Conservation (phyloP, 2,113 vertebrate genomes). For the Stigmatopora argus region DNA sequence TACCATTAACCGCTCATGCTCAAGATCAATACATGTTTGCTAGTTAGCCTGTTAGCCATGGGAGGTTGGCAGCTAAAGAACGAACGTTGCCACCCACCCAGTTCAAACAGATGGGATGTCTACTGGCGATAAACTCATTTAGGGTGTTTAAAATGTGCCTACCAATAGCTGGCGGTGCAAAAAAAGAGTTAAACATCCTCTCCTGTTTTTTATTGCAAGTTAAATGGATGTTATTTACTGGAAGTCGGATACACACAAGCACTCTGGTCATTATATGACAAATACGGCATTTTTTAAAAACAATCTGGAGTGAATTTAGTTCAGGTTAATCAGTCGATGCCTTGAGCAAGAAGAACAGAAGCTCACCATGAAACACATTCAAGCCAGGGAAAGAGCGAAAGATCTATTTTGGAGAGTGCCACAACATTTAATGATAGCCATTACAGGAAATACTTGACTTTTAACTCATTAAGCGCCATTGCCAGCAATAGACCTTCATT, state of each 20-base stretch:
- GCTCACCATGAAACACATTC: conserved; percentile 47
- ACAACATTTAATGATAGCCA: conserved; percentile 1
- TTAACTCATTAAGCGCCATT: not conserved
- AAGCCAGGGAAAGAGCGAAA: conserved; percentile 5
- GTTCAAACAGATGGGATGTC: too few relatives aligned
- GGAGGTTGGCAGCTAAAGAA: too few relatives aligned
- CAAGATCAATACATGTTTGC: too few relatives aligned
- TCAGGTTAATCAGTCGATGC: conserved; percentile 35
- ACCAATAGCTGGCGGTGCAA: too few relatives aligned
- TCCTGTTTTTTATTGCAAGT: not conserved
- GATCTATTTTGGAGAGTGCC: not conserved
- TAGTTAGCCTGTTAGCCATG: too few relatives aligned
- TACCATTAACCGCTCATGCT: too few relatives aligned
- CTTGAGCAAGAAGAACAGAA: conserved; percentile 29
- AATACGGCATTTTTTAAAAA: conserved; percentile 10
- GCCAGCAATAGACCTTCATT: too few relatives aligned
- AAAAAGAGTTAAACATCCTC: not conserved
- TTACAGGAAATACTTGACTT: too few relatives aligned
- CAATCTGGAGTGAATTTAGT: conserved; percentile 45
- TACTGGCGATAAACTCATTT: too few relatives aligned
- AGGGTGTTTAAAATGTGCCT: too few relatives aligned
- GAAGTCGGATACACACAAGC: not conserved
- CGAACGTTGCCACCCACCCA: too few relatives aligned
- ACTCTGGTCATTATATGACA: conserved; percentile 7
- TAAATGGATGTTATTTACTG: not conserved